A percentile compares a stretch with the other conserved stretches of the same genome.
These are phyloP conservation scores for Bovichtus diacanthus DNA, from an alignment of 2,797 vertebrate genomes.

Conservation along the genomic window DNA sequence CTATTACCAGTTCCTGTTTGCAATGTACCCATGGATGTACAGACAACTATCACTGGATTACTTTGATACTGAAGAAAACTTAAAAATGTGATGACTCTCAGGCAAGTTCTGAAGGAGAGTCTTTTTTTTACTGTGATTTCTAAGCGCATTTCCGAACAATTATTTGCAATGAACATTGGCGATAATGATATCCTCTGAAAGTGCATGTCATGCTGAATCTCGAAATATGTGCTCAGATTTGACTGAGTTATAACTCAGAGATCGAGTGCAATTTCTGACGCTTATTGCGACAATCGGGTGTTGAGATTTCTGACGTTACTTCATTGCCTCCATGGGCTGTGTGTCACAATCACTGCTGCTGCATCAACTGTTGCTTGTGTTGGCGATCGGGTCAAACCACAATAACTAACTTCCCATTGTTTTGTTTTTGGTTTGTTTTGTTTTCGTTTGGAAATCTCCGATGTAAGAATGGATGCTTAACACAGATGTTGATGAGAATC, in stretches of 20 bases:
- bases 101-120: neutral
- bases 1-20: neutral
- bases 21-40: neutral
- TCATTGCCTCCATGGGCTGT: conserved; percentile 3
- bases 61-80: neutral
- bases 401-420: neutral
- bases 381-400: neutral
- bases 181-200: too few species aligned
- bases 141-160: neutral
- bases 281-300: neutral
- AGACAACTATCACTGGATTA: neutral
- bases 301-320: neutral
- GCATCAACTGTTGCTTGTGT: neutral
- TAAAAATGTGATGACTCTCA: neutral
- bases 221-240: conserved; percentile 1
- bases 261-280: neutral
- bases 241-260: conserved; percentile 4
- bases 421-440: too few species aligned
- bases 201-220: neutral
- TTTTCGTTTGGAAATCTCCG: too few species aligned
- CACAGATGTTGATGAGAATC: conserved; percentile 34
- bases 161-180: neutral
- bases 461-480: conserved; percentile 17
- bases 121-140: neutral
- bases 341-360: conserved; percentile 1